Percentiles rank a stretch among this genome's conserved stretches.
These are phyloP conservation scores for Cryptomyrus ogoouensis DNA, from an alignment of 2,113 vertebrate genomes.

Conservation along the genomic window DNA sequence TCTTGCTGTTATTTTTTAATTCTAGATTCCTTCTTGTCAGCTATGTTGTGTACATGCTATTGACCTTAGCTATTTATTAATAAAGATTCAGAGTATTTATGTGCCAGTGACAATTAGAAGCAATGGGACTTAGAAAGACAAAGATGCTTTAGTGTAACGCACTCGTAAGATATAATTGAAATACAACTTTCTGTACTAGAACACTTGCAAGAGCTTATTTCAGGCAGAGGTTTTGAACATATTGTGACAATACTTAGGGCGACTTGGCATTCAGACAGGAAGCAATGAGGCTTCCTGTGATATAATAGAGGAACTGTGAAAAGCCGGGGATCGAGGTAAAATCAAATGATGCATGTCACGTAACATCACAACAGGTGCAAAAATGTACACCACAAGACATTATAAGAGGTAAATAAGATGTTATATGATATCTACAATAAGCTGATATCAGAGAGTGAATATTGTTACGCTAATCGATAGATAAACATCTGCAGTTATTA, in stretches of 20 bases:
- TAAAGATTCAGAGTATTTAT: not conserved
- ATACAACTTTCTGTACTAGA: not conserved
- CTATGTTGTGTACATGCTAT: not conserved
- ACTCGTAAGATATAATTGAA: not conserved
- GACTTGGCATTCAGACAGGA: not conserved
- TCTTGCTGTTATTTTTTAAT: not conserved
- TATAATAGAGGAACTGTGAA: not conserved
- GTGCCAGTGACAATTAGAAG: not conserved
- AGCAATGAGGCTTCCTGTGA: not conserved
- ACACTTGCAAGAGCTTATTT: not conserved
- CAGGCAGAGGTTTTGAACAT: not conserved
- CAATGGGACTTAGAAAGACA: not conserved
- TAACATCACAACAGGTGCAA: not conserved
- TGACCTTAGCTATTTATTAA: not conserved
- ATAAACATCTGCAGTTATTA: not conserved
- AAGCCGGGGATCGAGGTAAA: not conserved
- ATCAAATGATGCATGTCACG: not conserved
- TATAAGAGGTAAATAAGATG: not conserved
- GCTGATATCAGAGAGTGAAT: not conserved
- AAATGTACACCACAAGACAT: not conserved
- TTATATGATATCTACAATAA: not conserved
- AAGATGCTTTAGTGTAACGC: not conserved
- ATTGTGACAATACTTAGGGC: not conserved
- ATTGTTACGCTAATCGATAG: not conserved
- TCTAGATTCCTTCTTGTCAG: not conserved